Evolutionary conservation across 2,888 invertebrate genomes (phyloP), one percentile per base, ranked within the genome.

Genomic region (Timema podura): DNA sequence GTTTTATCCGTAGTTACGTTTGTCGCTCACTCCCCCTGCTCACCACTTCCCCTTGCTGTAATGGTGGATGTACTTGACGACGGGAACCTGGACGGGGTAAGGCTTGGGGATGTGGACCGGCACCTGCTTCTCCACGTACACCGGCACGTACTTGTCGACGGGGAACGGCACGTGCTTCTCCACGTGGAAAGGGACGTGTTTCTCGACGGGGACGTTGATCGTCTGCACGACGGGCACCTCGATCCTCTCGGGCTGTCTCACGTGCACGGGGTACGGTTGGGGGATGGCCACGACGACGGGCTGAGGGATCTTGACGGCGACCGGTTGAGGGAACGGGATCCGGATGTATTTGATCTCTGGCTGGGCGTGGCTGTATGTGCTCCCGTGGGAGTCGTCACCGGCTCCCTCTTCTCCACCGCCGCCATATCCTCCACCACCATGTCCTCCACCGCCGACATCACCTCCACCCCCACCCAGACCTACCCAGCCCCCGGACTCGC

Each of bases 181-280:
- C 0, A 90, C 88, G 0, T 89, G 88, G 77, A 89, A 89, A 0
- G 90, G 90, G 5, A 90, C 89, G 46, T 89, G 89, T 77, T 89
- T 90, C 76, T 90, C 90, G 0, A 90, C 87, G 0, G 89, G 89
- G 46, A 90, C 85, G 0, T 87, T 85, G 1, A 90, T 84, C 74
- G 89, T 89, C 77, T 88, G 89, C 48, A 89, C 82, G 5, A 90
- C 84, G 0, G 89, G 90, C 0, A 90, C 86, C 0, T 89, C 88
- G 0, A 90, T 46, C 8, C 69, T 54, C 48, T 69, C 69, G 6
- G 65, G 15, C 8, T 65, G 48, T 57, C 59, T 51, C 3, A 67
- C 83, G 51, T 88, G 88, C 2, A 90, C 89, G 0, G 89, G 90
- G 46, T 89, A 87, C 0, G 88, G 89, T 73, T 89, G 89, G 0